A percentile compares a stretch with the other conserved stretches of the same genome.
Evolutionary conservation across 2,113 vertebrate genomes (phyloP).

Genomic region (Halichoerus grypus): DNA sequence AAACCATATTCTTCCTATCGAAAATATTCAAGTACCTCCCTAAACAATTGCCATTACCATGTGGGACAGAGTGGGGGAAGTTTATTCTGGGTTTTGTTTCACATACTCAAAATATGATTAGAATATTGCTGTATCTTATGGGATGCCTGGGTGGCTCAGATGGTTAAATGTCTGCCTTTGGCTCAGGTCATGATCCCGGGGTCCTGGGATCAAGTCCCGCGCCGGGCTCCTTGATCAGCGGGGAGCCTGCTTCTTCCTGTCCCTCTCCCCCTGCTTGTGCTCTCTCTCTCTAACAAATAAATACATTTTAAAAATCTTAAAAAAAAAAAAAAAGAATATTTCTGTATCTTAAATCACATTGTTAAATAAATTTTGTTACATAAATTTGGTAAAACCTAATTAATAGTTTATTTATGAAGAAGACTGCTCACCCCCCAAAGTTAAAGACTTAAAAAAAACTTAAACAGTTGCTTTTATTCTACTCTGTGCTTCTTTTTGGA

Average conservation of each 20-base stretch:
- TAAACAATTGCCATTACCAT: background rate
- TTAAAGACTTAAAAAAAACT: constrained; percentile 20
- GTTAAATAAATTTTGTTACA: background rate
- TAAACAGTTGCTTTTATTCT: background rate
- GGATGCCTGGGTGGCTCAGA: background rate
- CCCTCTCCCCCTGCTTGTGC: too few species aligned
- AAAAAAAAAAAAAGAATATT: background rate
- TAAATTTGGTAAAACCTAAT: constrained; percentile 6
- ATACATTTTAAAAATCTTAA: background rate
- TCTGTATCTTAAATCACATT: background rate
- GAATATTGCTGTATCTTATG: background rate
- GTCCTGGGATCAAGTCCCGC: background rate
- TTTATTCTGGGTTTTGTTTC: background rate
- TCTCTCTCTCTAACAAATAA: background rate
- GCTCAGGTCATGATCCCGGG: background rate
- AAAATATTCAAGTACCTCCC: background rate
- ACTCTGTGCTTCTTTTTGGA: background rate
- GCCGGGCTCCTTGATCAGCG: background rate
- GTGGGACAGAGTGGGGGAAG: background rate
- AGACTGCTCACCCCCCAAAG: background rate
- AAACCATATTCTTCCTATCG: background rate
- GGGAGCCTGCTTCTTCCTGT: too few species aligned
- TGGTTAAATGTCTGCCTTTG: background rate
- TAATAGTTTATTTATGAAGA: constrained; percentile 15
- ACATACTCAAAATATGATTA: background rate